These are phyloP conservation scores for Neoascia interrupta DNA, from an alignment of 2,888 invertebrate genomes.

Conservation along the genomic window DNA sequence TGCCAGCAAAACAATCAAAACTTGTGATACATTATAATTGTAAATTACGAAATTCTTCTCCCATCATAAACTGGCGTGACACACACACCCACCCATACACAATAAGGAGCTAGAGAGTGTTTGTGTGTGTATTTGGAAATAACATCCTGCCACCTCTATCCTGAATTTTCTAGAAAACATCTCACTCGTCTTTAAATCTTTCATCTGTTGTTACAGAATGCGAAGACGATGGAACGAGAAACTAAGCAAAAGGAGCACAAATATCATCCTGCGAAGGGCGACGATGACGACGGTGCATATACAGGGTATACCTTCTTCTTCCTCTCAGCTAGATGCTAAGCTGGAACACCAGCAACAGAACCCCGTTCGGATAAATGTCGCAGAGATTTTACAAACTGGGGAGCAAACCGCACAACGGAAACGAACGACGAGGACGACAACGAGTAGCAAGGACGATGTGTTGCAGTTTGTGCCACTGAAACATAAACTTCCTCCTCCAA, in stretches of 20 bases:
- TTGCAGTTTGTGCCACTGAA: slow-evolving; percentile 17
- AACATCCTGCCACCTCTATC: slow-evolving; percentile 55
- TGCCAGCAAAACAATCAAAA: slow-evolving; percentile 66
- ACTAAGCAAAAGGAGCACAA: not conserved
- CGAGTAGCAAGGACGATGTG: not conserved
- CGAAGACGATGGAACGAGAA: slow-evolving; percentile 27
- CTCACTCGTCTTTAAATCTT: slow-evolving; percentile 52
- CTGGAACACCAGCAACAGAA: not conserved
- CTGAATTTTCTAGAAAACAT: slow-evolving; percentile 18
- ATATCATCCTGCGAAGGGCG: slow-evolving; percentile 21
- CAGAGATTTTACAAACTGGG: slow-evolving; percentile 44
- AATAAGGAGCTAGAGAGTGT: slow-evolving; percentile 3
- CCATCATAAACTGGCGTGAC: slow-evolving; percentile 56
- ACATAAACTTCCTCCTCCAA: slow-evolving; percentile 25
- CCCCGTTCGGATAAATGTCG: slow-evolving; percentile 44
- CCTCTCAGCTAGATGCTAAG: too few species aligned
- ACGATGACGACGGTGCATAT: slow-evolving; percentile 10
- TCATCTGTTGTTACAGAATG: slow-evolving; percentile 50
- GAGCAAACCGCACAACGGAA: slow-evolving; percentile 2
- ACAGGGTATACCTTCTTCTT: too few species aligned
- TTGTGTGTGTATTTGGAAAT: slow-evolving; percentile 26
- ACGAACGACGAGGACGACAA: not conserved
- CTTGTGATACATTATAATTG: slow-evolving; percentile 68
- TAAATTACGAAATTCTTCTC: slow-evolving; percentile 67
- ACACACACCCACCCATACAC: not conserved